Base-by-base conservation (phyloP, 2,888 invertebrate species). In the Pseudoips prasinana region DNA sequence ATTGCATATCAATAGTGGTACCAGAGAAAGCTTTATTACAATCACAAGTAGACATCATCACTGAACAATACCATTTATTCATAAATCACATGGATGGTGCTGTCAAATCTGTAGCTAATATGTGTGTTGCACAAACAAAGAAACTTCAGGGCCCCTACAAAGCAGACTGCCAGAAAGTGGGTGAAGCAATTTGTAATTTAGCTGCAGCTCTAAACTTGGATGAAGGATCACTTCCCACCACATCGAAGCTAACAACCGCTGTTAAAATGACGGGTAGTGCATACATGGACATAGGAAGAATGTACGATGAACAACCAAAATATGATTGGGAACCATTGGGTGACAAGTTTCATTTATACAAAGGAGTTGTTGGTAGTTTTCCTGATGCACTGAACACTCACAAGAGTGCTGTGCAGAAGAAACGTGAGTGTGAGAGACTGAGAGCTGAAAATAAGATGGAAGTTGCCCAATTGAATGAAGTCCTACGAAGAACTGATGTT, bases 341-440 rank as follows among this genome's bases (percentile, higher is more conserved):
- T 25, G 98, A 99, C 77, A 94, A 95, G 57, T 90, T 99, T 49
- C 97, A 97, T 70, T 94, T 98, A 56, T 98, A 98, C 86, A 96
- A 96, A 77, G 98, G 99, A 31, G 93, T 98, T 33, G 93, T 98
- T 5, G 92, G 93, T 36, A 93, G 93, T 39, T 96, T 97, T 67
- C 98, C 99, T 0, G 98, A 98, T 60, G 95, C 96, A 30, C 89
- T 98, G 35, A 92, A 92, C 26, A 94, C 97, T 53, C 97, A 98
- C 69, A 97, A 96, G 90, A 96, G 93, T 58, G 95, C 96, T 1
- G 92, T 97, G 49, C 95, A 95, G 59, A 98, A 98, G 75, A 93
- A 95, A 48, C 93, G 94, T 59, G 98, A 98, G 60, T 96, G 96
- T 71, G 95, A 96, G 69, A 92, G 94, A 58, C 84, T 94, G 58